Conservation (phyloP, 2,797 vertebrate species). For the Xyrichtys novacula region DNA sequence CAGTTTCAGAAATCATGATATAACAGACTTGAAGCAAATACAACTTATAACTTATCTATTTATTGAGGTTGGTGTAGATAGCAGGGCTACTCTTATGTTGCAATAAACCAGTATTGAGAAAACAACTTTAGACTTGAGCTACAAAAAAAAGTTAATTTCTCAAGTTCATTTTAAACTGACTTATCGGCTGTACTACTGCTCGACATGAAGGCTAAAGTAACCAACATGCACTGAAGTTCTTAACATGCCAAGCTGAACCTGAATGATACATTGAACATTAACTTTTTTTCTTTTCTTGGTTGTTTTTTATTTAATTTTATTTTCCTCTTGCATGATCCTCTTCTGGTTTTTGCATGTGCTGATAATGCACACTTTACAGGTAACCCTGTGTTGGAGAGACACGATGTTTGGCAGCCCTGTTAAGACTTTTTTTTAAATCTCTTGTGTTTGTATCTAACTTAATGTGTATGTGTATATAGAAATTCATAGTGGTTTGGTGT, state of each 20-base stretch:
- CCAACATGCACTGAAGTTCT: constrained; percentile 31
- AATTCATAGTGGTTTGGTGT: constrained; percentile 76
- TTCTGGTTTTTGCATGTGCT: constrained; percentile 75
- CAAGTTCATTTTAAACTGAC: constrained; percentile 18
- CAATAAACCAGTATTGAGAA: constrained; percentile 6
- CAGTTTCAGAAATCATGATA: constrained; percentile 28
- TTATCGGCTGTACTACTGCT: constrained; percentile 10
- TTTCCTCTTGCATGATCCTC: constrained; percentile 63
- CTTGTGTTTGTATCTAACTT: constrained; percentile 77
- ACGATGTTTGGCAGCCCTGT: constrained; percentile 61
- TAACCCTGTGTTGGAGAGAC: constrained; percentile 61
- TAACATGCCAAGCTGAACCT: constrained; percentile 43
- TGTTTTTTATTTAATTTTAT: constrained; percentile 45
- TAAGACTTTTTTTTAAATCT: constrained; percentile 54
- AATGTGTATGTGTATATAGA: constrained; percentile 73
- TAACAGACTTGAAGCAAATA: constrained; percentile 27
- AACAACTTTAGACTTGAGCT: neutral
- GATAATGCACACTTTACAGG: constrained; percentile 68
- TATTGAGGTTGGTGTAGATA: constrained; percentile 62
- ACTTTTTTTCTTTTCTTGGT: constrained; percentile 45
- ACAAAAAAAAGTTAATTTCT: constrained; percentile 7
- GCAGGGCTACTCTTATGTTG: constrained; percentile 36
- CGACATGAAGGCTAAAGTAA: constrained; percentile 19
- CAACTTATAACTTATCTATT: constrained; percentile 52
- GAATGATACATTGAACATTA: constrained; percentile 46